Conservation (phyloP, 2,888 invertebrate genomes). For the Drosophila ezoana region DNA sequence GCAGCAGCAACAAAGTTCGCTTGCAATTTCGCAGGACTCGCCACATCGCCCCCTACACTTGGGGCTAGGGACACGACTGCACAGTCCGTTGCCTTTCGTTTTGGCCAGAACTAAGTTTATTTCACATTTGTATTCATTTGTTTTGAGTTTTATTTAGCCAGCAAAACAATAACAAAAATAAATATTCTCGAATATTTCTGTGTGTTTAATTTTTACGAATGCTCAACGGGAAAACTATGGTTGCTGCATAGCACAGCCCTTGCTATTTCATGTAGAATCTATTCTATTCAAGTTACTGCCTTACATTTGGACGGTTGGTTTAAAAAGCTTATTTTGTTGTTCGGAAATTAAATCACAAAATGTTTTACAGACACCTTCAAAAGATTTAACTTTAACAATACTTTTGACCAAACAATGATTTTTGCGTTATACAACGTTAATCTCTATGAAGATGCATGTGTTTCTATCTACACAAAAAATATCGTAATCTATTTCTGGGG, state of each 20-base stretch:
- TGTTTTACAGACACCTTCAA: not conserved
- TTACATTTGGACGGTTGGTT: slow-evolving; percentile 19
- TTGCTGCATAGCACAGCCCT: slow-evolving; percentile 5
- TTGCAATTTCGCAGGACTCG: slow-evolving; percentile 35
- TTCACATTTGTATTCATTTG: slow-evolving; percentile 78
- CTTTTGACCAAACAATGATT: too few relatives aligned
- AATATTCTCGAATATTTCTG: slow-evolving; percentile 28
- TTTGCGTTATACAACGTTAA: not conserved
- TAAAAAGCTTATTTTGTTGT: slow-evolving; percentile 16
- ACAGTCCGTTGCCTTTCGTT: slow-evolving; percentile 20
- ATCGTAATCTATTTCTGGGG: too few relatives aligned
- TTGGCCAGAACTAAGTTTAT: slow-evolving; percentile 68
- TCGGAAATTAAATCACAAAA: slow-evolving; percentile 18
- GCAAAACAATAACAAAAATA: slow-evolving; percentile 31
- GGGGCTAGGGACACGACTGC: slow-evolving; percentile 20
- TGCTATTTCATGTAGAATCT: slow-evolving; percentile 6
- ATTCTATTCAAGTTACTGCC: slow-evolving; percentile 43
- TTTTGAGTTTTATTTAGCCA: slow-evolving; percentile 73
- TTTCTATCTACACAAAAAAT: too few relatives aligned
- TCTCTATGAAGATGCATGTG: too few relatives aligned
- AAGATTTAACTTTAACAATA: not conserved
- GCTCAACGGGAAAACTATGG: slow-evolving; percentile 30
- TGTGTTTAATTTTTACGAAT: slow-evolving; percentile 58
- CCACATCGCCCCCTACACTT: slow-evolving; percentile 1
- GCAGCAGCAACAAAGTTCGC: slow-evolving; percentile 31